Base-by-base conservation (phyloP, 37 sponge, comb jelly and placozoan genomes). In the Tethya wilhelma region DNA sequence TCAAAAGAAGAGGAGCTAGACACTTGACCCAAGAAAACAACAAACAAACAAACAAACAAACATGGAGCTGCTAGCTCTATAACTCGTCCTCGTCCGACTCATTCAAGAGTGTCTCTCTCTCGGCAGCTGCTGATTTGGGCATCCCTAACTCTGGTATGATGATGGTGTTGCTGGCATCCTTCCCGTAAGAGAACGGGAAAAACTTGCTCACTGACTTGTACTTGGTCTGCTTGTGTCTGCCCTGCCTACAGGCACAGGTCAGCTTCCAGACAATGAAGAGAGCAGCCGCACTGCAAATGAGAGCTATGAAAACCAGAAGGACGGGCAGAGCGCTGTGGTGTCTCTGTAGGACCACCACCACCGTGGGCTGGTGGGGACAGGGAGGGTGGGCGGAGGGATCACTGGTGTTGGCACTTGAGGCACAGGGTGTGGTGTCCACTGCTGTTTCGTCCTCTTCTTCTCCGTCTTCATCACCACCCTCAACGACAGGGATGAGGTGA, bases 1-100 rank as follows among this genome's bases (percentile, higher is more conserved):
- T n/a, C n/a, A n/a, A n/a, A n/a, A n/a, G n/a, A n/a, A n/a, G n/a
- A n/a, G n/a, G n/a, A n/a, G n/a, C n/a, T n/a, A n/a, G n/a, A n/a
- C n/a, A n/a, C n/a, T n/a, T n/a, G n/a, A n/a, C n/a, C n/a, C n/a
- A 11, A 11, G 9, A 11, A 9, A 8, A 8, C 39, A 74, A 26
- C 37, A 29, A 57, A 59, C 4, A 22, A n/a, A n/a, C n/a, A n/a
- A n/a, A n/a, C n/a, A n/a, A n/a, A n/a, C n/a, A n/a, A n/a, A n/a
- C n/a, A n/a, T n/a, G n/a, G n/a, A n/a, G n/a, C n/a, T n/a, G n/a
- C n/a, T n/a, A n/a, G 37, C 19, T 64, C 33, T 38, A 87, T 3
- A 87, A 40, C 34, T 87, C 81, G 67, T 87, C 87, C 44, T 87
- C 87, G 30, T 80, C 80, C 38, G 80, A 80, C 9, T 73, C 81